Base-by-base conservation (phyloP, 2,113 vertebrate genomes). In the Mola mola region DNA sequence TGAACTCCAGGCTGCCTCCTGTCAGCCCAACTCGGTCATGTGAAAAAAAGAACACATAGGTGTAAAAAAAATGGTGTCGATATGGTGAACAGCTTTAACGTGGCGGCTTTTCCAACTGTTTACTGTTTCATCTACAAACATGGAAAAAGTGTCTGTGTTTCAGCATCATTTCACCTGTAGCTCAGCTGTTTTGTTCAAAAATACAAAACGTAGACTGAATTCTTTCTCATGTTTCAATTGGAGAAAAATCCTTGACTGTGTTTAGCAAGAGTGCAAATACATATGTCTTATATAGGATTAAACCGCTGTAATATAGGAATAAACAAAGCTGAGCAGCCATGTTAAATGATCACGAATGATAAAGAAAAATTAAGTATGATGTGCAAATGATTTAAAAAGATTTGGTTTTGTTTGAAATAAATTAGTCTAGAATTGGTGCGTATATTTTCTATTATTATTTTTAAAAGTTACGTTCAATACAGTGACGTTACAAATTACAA, bases 1-100 rank as follows among this genome's bases (percentile, higher is more conserved):
- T 66, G 72, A 78, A 75, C 59, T 81, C 10, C 38, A 48, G 78
- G 74, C 78, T 33, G 74, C 78, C 71, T 46, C 62, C 71, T 76
- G 72, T 81, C 81, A 65, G 63, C 58, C 62, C 11, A 5, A 50
- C 67, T 56, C 13, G 65, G 66, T 70, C 64, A 36, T 12, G 47
- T 59, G 41, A 43, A 56, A 31, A 72, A 56, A 29, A 59, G 21
- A 71, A 43, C 34, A 21, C 50, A 75, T 26, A 77, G 80, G 78
- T 85, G 66, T 72, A 77, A 83, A 51, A 74, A 58, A 34, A 2
- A 41, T 57, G 58, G 67, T 62, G 17, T 29, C 12, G 17, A 57
- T 59, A 73, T 15, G 22, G 61, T 6, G 17, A 78, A 55, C 67
- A 16, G 58, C 52, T 63, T 66, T 17, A 59, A 31, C 21, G 59